Base-by-base conservation (phyloP, 2,888 invertebrate genomes). In the Drosophila anomalipes region DNA sequence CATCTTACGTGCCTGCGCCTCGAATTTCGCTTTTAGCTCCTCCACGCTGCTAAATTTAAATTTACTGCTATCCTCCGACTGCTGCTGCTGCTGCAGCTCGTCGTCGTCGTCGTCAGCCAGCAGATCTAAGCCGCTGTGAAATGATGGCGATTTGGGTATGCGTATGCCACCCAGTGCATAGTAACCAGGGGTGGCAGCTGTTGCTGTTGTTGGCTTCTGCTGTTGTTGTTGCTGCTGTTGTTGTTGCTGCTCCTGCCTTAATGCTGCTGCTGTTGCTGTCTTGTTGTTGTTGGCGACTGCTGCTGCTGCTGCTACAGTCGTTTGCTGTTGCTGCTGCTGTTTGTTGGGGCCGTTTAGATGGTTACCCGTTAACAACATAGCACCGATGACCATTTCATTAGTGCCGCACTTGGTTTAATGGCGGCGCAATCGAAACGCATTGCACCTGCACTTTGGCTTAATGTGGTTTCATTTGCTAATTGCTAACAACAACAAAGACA, bases 71-170 rank as follows among this genome's bases (percentile, higher is more conserved):
- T 70, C 67, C 35, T 64, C 35, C 16, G 63, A 74, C 33, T 58
- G 65, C 53, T 59, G 60, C 68, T 67, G 67, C 71, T 72, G 74
- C n/a, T n/a, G 22, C 54, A 9, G 7, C 35, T 79, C 79, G 56
- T 41, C 57, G 57, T 39, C 41, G 16, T 83, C 82, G 95, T 90
- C 83, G 87, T 90, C 87, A 64, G 89, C 83, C 89, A 97, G 96
- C 91, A 96, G 95, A 93, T 97, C 97, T 85, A 97, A 95, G 70
- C 97, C 97, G 94, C 97, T 97, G 94, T 97, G 97, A 94, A 97
- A 97, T 92, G 97, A 97, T 82, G 97, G 97, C 90, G 97, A 97
- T 94, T 97, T 97, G 86, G 97, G 97, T 92, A 97, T 96, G 82
- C 97, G 89, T 57, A 85, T 88, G 51, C 86, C 69, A 28, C 79